Base-by-base conservation (phyloP, 2,888 invertebrate species). In the Scrobipalpa atriplicella region DNA sequence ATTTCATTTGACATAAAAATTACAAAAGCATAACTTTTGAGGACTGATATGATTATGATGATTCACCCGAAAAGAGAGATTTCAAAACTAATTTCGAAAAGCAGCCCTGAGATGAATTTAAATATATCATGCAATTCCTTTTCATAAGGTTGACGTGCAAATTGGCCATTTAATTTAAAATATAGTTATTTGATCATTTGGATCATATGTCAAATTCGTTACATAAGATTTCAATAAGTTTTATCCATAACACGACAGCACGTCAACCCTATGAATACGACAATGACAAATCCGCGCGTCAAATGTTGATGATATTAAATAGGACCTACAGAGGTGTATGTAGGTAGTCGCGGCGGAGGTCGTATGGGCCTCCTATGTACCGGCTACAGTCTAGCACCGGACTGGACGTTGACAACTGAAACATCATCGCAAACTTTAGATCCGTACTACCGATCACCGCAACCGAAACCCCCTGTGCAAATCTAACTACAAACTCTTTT, bases 361-460 rank as follows among this genome's bases (percentile, higher is more conserved):
- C 78, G 54, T 29, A 75, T 78, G 72, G 81, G 75, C 83, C 90
- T 87, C 89, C 90, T 90, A 83, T 76, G 77, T 78, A 79, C 71
- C 65, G 85, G 79, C 82, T 92, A 92, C 79, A 92, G 83, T 89
- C 87, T 88, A 85, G 91, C 91, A 75, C 79, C 82, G 80, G 92
- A 90, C 82, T 92, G 92, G 81, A 92, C 83, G 89, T 78, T 86
- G 88, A 89, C 81, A 86, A 91, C 92, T 92, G 92, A 91, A 92
- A 92, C 82, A 90, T 89, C 79, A 89, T 90, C 81, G 78, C 76
- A 58, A 38, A 58, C 71, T 90, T 92, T 87, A 90, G 80, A 81
- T 80, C 74, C 74, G 72, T 73, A 75, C 75, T 82, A 77, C 79
- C 77, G 66, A 73, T 76, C 72, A 84, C 84, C 81, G 78, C 76